Evolutionary conservation across 2,888 invertebrate species (phyloP).

Genomic region (Patella caerulea): DNA sequence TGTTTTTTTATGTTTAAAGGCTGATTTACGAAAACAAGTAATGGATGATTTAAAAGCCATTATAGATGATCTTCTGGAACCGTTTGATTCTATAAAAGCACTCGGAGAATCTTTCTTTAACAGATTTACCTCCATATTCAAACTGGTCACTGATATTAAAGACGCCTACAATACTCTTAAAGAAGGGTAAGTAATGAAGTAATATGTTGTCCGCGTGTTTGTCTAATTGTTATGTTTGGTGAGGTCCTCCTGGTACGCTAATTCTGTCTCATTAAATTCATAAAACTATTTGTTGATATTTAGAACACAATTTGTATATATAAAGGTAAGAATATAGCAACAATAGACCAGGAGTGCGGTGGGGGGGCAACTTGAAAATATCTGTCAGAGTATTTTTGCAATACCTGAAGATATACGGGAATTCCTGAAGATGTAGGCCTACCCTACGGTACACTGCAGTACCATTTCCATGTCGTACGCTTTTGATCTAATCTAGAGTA

Average conservation of each 20-base stretch:
- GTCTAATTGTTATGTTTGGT: neutral
- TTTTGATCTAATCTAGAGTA: too few relatives aligned
- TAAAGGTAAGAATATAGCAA: too few relatives aligned
- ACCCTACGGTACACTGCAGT: too few relatives aligned
- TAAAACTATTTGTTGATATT: too few relatives aligned
- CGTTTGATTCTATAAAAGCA: conserved; percentile 33
- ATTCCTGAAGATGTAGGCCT: too few relatives aligned
- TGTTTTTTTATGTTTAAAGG: conserved; percentile 29
- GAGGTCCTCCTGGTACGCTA: neutral
- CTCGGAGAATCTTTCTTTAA: conserved; percentile 38
- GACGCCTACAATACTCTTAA: conserved; percentile 39
- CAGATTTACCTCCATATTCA: conserved; percentile 29
- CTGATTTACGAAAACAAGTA: conserved; percentile 32
- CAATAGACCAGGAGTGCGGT: too few relatives aligned
- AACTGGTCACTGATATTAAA: conserved; percentile 37
- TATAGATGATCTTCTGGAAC: conserved; percentile 33
- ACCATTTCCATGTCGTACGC: too few relatives aligned
- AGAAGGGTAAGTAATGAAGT: conserved; percentile 39
- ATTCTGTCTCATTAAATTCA: neutral
- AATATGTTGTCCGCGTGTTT: neutral
- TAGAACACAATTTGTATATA: too few relatives aligned
- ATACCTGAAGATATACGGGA: too few relatives aligned
- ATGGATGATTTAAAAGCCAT: conserved; percentile 34
- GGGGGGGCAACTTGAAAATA: too few relatives aligned
- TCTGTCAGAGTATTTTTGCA: too few relatives aligned